A percentile compares a stretch with the other conserved stretches of the same genome.
Conservation (phyloP, 2,113 vertebrate genomes). For the Marmota monax region DNA sequence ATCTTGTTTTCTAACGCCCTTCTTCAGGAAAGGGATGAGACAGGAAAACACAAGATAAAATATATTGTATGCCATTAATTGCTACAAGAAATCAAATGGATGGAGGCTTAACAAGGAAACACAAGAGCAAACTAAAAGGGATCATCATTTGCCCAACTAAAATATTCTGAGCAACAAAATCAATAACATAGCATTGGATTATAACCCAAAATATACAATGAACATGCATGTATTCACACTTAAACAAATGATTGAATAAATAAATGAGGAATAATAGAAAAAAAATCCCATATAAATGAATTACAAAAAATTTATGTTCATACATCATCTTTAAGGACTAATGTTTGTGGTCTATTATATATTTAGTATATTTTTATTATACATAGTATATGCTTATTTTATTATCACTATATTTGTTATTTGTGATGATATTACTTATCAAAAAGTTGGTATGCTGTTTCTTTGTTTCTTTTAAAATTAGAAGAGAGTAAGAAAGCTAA, state of each 20-base stretch:
- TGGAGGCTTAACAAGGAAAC: background rate
- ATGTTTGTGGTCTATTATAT: background rate
- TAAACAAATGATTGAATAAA: background rate
- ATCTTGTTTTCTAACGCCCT: background rate
- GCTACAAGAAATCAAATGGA: background rate
- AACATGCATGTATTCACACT: background rate
- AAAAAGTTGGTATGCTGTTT: background rate
- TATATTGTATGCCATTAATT: background rate
- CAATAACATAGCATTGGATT: background rate
- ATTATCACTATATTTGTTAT: background rate
- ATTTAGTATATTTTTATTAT: background rate
- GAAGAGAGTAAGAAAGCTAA: background rate
- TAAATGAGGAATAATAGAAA: background rate
- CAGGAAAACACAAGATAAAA: background rate
- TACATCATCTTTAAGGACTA: background rate
- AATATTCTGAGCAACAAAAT: background rate
- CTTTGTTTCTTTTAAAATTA: constrained; percentile 24
- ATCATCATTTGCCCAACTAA: background rate
- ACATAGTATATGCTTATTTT: background rate
- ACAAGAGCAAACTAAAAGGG: background rate
- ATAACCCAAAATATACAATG: background rate
- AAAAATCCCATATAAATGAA: background rate
- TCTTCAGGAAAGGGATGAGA: background rate
- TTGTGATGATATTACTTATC: background rate
- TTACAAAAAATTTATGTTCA: background rate